Base-by-base conservation (phyloP, 2,797 vertebrate genomes). In the Mus caroli region DNA sequence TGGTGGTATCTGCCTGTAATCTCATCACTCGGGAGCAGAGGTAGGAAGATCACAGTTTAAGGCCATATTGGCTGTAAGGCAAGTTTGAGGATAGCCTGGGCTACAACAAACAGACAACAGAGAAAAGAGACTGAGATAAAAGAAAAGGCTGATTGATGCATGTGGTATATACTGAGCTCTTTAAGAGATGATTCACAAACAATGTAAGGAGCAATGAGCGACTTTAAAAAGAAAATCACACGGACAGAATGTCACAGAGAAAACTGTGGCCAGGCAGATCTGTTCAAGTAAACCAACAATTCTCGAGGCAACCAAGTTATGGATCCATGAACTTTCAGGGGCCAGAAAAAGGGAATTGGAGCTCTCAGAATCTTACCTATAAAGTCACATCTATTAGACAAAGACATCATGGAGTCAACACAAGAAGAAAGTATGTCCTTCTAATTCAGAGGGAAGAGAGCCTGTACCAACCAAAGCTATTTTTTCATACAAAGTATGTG, bases 361-460 rank as follows among this genome's bases (percentile, higher is more conserved):
- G 4, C 50, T 26, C n/a, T 56, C 20, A 73, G 19, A 67, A 85
- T 69, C 83, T 92, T 60, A 73, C 62, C 73, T 94, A 37, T 46
- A 88, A 91, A 89, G 62, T 91, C 83, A 80, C 60, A 90, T 40
- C 54, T 79, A 43, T 40, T 34, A 73, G 13, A 90, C 75, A 60
- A 80, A 80, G 19, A 79, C 75, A 46, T 26, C 37, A 60, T 58
- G 11, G 89, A 76, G 40, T 64, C 67, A 83, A 54, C 13, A 11
- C 17, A 46, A 28, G 37, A 89, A 15, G 37, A 64, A 91, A 64
- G 60, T 3, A 58, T 19, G 52, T 56, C 94, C 71, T 89, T 89
- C 76, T 79, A 58, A 60, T 26, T 84, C 69, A 58, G 80, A 95
- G 87, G 54, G 91, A 96, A 92, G 22, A 89, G 43, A 69, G 62